Base-by-base conservation (phyloP, 2,888 invertebrate genomes). In the Aporophyla lueneburgensis region DNA sequence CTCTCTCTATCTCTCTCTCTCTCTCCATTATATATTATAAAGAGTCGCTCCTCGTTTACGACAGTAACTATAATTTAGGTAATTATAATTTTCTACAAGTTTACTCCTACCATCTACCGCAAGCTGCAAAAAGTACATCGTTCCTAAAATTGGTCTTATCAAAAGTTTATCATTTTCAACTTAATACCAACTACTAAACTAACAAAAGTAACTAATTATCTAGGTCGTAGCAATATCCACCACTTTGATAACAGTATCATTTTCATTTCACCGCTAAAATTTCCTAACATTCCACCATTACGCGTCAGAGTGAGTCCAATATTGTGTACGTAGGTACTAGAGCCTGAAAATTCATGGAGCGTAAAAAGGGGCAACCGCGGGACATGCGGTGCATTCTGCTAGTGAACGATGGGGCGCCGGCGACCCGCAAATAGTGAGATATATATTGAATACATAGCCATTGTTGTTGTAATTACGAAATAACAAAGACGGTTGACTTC, bases 321-420 rank as follows among this genome's bases (percentile, higher is more conserved):
- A 62, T 51, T 72, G 74, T 43, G 77, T 46, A 46, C 43, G 43
- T 61, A 66, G 69, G 80, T 78, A 77, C 43, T 40, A 61, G 24
- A 63, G 83, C 83, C 79, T 83, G 83, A 83, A 83, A 80, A 76
- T 83, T 68, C 76, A 83, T 76, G 63, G 80, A 63, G 67, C 84
- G 80, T 73, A n/a, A 73, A 83, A 76, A 83, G 24, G 80, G 70
- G 46, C 68, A 61, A 80, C 84, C 84, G 63, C 76, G 68, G 67
- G 24, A 27, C 33, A 54, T 70, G 69, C 75, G 72, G 66, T 80
- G 80, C 82, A 82, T 72, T 68, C 71, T 70, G 71, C 62, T 21
- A 14, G 62, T 65, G 59, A 78, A 61, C 63, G 71, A 71, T 71
- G 68, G 72, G 40, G 19, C 33, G n/a, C 14, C 16, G 24, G 51